phyloP scores from a whole-genome alignment of 2,797 vertebrate species.

The Morus bassanus region DNA sequence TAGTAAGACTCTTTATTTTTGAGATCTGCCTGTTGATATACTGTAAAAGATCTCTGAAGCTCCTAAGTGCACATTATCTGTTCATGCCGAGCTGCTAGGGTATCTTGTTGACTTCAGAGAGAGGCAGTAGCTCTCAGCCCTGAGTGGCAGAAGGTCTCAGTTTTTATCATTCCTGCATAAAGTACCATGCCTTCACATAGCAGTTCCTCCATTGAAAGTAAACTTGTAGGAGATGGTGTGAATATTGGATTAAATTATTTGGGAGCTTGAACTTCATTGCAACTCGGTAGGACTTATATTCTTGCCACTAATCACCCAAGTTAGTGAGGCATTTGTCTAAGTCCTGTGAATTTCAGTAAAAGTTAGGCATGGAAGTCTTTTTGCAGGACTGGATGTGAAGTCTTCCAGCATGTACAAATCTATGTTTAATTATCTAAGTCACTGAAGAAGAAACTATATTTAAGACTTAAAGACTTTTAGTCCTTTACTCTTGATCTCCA shows the following conservation, averaged over 20 bases:
- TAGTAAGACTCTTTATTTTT: neutral
- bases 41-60: neutral
- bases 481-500: neutral
- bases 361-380: neutral
- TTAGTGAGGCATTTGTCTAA: neutral
- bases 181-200: neutral
- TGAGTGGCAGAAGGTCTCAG: neutral
- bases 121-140: neutral
- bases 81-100: neutral
- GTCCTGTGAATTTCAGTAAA: neutral
- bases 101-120: neutral
- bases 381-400: neutral
- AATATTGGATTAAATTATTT: neutral
- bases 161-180: neutral
- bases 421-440: neutral
- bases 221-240: neutral
- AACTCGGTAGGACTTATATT: neutral
- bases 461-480: neutral
- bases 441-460: neutral
- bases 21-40: neutral
- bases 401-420: neutral
- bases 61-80: neutral
- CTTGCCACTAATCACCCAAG: neutral
- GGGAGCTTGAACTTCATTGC: neutral
- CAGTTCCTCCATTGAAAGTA: neutral